Percentiles rank a stretch among this genome's conserved stretches.
These are phyloP conservation scores for Apis florea DNA, from an alignment of 1,140 invertebrate genomes.

Conservation along the genomic window DNA sequence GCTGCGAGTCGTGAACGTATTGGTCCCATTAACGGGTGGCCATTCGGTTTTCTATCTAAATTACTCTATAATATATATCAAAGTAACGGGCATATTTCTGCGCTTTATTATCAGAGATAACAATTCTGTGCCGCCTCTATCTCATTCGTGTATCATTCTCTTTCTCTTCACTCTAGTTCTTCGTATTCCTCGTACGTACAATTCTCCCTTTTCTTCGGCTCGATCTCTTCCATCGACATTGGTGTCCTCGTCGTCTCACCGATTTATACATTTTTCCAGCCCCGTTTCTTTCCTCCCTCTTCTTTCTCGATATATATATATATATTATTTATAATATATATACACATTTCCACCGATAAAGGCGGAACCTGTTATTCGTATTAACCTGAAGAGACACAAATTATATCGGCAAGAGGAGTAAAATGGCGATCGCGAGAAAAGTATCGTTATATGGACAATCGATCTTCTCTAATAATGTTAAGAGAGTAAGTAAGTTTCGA, in stretches of 20 bases:
- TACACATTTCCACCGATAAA: not conserved
- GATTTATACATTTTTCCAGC: not conserved
- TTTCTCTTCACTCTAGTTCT: not conserved
- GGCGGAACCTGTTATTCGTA: not conserved
- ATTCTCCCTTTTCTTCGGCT: slow-evolving; percentile 9
- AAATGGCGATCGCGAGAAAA: not conserved
- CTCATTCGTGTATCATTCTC: not conserved
- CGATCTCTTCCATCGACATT: slow-evolving; percentile 11
- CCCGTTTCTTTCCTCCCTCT: slow-evolving; percentile 1
- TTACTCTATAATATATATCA: slow-evolving; percentile 69
- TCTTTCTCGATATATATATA: not conserved
- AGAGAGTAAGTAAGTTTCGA: too few species aligned
- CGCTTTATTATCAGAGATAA: slow-evolving; percentile 62
- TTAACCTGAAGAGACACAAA: not conserved
- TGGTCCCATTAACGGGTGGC: slow-evolving; percentile 55
- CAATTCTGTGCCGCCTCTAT: not conserved
- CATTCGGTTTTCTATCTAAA: slow-evolving; percentile 61
- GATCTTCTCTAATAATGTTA: too few species aligned
- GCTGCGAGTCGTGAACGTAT: slow-evolving; percentile 59
- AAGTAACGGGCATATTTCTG: slow-evolving; percentile 64
- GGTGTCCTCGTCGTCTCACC: slow-evolving; percentile 1
- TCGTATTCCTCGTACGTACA: not conserved
- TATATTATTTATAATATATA: too few species aligned
- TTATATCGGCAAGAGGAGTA: not conserved
- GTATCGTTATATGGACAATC: not conserved